Conservation (phyloP, 92 coral and sea anemone species). For the Metridium senile region DNA sequence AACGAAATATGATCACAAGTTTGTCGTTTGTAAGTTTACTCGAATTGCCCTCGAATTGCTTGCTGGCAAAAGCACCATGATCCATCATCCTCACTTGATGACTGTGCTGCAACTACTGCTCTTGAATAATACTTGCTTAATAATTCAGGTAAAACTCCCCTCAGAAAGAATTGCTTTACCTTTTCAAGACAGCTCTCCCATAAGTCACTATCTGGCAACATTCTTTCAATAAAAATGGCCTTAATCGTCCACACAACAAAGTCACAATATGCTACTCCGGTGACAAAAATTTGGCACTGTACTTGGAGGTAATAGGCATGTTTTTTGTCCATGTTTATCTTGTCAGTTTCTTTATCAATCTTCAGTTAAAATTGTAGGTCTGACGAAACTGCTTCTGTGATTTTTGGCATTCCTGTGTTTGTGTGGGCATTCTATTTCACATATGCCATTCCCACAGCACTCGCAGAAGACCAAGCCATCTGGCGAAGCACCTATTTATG, state of each 20-base stretch:
- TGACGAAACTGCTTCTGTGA: constrained; percentile 2
- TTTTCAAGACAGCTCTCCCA: constrained; percentile 36
- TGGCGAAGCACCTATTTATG: constrained; percentile 50
- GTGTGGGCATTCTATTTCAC: constrained; percentile 58
- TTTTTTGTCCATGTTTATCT: constrained; percentile 11
- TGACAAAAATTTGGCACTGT: constrained; percentile 57
- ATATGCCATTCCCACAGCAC: constrained; percentile 45
- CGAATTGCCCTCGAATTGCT: constrained; percentile 34
- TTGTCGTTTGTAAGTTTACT: too few species aligned
- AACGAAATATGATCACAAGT: too few species aligned
- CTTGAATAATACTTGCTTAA: constrained; percentile 41
- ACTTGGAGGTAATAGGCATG: constrained; percentile 46
- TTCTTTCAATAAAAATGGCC: not conserved
- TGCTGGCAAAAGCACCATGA: constrained; percentile 57
- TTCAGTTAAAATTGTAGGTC: constrained; percentile 18
- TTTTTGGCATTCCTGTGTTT: constrained; percentile 25
- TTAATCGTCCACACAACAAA: constrained; percentile 27
- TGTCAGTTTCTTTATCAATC: constrained; percentile 9
- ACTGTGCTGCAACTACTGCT: not conserved
- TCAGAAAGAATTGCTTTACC: constrained; percentile 32
- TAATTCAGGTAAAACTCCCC: constrained; percentile 40
- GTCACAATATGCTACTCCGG: constrained; percentile 48
- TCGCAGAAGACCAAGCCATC: constrained; percentile 56
- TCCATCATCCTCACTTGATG: constrained; percentile 19
- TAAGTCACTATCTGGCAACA: constrained; percentile 46